Evolutionary conservation across 2,113 vertebrate genomes (phyloP), one percentile per base, ranked within the genome.

Genomic region (Antigone vipio): DNA sequence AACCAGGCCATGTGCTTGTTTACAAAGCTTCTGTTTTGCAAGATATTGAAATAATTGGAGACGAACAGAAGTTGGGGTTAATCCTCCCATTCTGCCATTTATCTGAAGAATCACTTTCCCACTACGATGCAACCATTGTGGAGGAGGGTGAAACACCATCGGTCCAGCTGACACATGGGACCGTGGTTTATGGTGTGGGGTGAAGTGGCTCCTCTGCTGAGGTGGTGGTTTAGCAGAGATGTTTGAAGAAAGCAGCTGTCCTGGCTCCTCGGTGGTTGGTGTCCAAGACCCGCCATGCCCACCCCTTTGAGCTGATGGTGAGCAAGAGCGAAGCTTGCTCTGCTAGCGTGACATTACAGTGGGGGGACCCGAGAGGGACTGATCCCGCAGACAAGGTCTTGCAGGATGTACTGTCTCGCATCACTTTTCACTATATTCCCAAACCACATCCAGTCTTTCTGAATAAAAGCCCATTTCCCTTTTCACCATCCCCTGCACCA

Each of bases 281-380:
- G 38, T 23, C 24, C n/a, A 26, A 62, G 66, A 32, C 9, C 22
- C 30, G 40, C 15, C 50, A 18, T 7, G n/a, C 17, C 26, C 35
- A 60, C n/a, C 12, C 14, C 26, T 84, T n/a, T 23, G 59, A 67
- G 81, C 5, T 30, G 60, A 24, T 5, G 69, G 47, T 23, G 35
- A 72, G 52, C 12, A 45, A 53, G 35, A 66, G 45, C 0, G 0
- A 26, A 35, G 32, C 5, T 78, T 67, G n/a, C 20, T 63, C 42
- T 1, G 0, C 14, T 0, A 3, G 4, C 4, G 32, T 0, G 0
- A 17, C 2, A 2, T 12, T 40, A 17, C 1, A 1, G 9, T 6
- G 42, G 9, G 9, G 56, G 4, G 3, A 88, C 30, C 20, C 0
- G 1, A 56, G 40, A 58, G 29, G 22, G 35, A 26, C 4, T 32